phyloP scores from a whole-genome alignment of 2,888 invertebrate genomes.

The Synanthedon andrenaeformis region DNA sequence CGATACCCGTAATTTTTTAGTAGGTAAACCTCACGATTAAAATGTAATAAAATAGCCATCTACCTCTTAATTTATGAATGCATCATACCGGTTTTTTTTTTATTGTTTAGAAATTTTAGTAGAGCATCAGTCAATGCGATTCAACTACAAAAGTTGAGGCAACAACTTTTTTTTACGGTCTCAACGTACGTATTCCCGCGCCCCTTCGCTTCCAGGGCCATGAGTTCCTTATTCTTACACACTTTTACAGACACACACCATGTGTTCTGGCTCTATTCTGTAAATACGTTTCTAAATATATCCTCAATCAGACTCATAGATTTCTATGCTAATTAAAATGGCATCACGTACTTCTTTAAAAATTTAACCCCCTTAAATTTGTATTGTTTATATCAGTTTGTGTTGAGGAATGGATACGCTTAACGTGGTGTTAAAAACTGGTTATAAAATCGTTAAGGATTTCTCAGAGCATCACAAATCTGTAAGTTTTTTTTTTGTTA shows the following conservation, averaged over 20 bases:
- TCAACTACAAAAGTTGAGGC: slow-evolving; percentile 40
- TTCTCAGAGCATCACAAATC: slow-evolving; percentile 49
- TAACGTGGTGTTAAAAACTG: slow-evolving; percentile 54
- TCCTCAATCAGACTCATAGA: background rate
- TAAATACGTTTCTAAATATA: background rate
- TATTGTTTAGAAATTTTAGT: slow-evolving; percentile 14
- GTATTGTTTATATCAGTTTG: background rate
- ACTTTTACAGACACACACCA: slow-evolving; percentile 37
- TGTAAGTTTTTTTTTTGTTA: slow-evolving; percentile 31
- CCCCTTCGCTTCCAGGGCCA: slow-evolving; percentile 37
- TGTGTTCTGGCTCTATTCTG: slow-evolving; percentile 27
- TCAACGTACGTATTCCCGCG: slow-evolving; percentile 54
- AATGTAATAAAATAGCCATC: too few species aligned
- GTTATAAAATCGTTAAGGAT: slow-evolving; percentile 60
- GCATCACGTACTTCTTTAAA: too few species aligned
- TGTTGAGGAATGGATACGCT: slow-evolving; percentile 38
- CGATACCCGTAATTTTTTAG: too few species aligned
- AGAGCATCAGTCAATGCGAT: slow-evolving; percentile 39
- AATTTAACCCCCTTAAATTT: too few species aligned
- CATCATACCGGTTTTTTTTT: too few species aligned
- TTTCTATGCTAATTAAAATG: background rate
- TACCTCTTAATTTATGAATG: too few species aligned
- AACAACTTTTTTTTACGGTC: slow-evolving; percentile 53
- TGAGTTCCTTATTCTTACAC: slow-evolving; percentile 59
- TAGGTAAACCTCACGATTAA: too few species aligned